Evolutionary conservation across 2,113 vertebrate genomes (phyloP).

Genomic region (Nanorana parkeri): DNA sequence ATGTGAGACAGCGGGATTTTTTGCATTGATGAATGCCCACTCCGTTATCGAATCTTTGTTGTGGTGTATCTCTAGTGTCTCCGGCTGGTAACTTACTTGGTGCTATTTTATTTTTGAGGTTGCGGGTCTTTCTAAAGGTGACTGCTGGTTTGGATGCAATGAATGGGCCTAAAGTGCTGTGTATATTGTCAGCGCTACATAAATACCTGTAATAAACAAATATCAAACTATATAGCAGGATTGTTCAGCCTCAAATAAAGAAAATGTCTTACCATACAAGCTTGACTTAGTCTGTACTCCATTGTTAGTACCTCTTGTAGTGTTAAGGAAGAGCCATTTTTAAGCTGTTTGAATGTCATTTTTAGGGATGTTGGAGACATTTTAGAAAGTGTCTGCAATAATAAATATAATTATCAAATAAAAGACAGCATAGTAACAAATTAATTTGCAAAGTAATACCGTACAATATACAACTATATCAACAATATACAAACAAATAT

Average conservation of each 20-base stretch:
- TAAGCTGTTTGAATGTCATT: constrained; percentile 85
- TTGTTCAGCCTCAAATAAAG: not conserved
- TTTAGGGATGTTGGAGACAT: constrained; percentile 97
- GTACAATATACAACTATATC: not conserved
- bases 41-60: no score
- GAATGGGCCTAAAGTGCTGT: no score
- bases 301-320: constrained; percentile 86
- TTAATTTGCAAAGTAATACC: not conserved
- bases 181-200: no score
- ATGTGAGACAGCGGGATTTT: no score
- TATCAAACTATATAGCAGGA: not conserved
- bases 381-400: constrained; percentile 79
- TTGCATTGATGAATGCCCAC: no score
- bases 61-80: no score
- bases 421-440: not conserved
- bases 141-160: no score
- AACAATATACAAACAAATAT: no score
- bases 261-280: constrained; percentile 83
- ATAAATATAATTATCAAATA: not conserved
- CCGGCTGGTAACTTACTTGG: no score
- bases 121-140: no score
- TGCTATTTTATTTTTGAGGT: no score
- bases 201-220: no score
- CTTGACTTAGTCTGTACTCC: constrained; percentile 92
- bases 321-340: constrained; percentile 79